These are phyloP conservation scores for Rhinella marina DNA, from an alignment of 2,797 vertebrate species.

Conservation along the genomic window DNA sequence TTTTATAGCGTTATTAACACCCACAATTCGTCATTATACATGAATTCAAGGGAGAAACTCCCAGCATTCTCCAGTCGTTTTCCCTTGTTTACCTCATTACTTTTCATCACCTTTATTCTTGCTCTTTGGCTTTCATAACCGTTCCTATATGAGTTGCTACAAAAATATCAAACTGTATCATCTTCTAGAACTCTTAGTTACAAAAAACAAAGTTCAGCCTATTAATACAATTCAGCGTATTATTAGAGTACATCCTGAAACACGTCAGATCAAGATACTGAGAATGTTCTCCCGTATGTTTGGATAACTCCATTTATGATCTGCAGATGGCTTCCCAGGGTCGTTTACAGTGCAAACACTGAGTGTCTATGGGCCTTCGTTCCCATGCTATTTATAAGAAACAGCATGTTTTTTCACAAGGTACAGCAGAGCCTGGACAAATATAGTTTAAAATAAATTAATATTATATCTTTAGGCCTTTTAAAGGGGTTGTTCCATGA, in stretches of 20 bases:
- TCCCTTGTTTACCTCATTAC: not conserved
- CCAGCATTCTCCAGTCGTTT: too few species aligned
- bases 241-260: not conserved
- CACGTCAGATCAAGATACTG: not conserved
- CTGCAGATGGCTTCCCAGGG: not conserved
- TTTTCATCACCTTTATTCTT: not conserved
- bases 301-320: not conserved
- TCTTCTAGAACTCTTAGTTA: not conserved
- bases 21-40: too few species aligned
- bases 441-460: not conserved
- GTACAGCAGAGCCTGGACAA: not conserved
- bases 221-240: not conserved
- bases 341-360: not conserved
- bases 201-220: not conserved
- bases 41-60: too few species aligned
- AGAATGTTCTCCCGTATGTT: not conserved
- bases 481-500: too few species aligned
- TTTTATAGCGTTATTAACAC: too few species aligned
- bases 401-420: not conserved
- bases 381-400: slow-evolving; percentile 32
- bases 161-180: not conserved
- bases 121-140: not conserved
- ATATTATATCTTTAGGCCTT: too few species aligned
- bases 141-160: not conserved
- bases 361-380: not conserved